These are phyloP conservation scores for Heliconius hortense DNA, from an alignment of 2,888 invertebrate genomes.

Conservation along the genomic window DNA sequence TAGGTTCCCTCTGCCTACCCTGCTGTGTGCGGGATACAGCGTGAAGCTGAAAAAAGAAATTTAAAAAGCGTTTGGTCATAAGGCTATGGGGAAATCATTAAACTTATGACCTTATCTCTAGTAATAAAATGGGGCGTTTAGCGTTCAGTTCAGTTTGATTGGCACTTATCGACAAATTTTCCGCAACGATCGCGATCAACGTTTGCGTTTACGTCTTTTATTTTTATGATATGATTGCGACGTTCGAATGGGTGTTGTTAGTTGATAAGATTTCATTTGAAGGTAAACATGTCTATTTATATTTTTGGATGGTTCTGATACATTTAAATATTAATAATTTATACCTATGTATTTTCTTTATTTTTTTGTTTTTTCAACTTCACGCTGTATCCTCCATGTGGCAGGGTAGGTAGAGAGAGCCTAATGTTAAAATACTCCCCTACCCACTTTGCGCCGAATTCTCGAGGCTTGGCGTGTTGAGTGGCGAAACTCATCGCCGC, in stretches of 20 bases:
- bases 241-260: background rate
- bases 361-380: too few species aligned
- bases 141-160: slow-evolving; percentile 39
- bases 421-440: too few species aligned
- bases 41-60: too few species aligned
- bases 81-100: slow-evolving; percentile 39
- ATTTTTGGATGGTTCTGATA: background rate
- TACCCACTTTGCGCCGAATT: too few species aligned
- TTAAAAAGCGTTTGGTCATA: slow-evolving; percentile 41
- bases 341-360: too few species aligned
- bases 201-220: slow-evolving; percentile 23
- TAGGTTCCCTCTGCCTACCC: too few species aligned
- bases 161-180: slow-evolving; percentile 40
- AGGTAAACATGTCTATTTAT: background rate
- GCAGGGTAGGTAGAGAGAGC: too few species aligned
- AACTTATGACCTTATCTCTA: slow-evolving; percentile 37
- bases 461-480: too few species aligned
- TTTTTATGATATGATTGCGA: slow-evolving; percentile 21
- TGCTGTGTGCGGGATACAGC: too few species aligned
- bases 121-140: slow-evolving; percentile 39
- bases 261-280: slow-evolving; percentile 5
- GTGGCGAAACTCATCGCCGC: too few species aligned
- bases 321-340: too few species aligned
- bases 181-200: slow-evolving; percentile 27
- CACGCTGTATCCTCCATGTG: too few species aligned